Conservation (phyloP, 1,140 invertebrate genomes). For the Lamellibrachia luymesi region DNA sequence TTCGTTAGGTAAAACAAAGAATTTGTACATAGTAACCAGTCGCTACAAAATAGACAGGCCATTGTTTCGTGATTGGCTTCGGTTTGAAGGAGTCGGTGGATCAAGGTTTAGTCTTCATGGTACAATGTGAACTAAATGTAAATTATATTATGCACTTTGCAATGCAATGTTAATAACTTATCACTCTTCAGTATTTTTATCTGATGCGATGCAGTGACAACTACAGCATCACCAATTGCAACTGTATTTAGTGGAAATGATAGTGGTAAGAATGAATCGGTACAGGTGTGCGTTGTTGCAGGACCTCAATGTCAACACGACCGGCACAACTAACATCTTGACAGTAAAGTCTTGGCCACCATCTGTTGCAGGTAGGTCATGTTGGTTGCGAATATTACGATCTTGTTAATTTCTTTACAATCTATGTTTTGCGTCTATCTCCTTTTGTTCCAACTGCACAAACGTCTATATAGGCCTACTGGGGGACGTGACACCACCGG, state of each 20-base stretch:
- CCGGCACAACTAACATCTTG: conserved; percentile 30
- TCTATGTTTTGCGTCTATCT: neutral
- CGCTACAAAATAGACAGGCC: neutral
- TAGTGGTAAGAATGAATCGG: neutral
- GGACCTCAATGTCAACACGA: neutral
- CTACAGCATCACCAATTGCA: too few species aligned
- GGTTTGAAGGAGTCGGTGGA: too few species aligned
- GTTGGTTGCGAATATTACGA: neutral
- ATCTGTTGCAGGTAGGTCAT: conserved; percentile 33
- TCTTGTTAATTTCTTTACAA: neutral
- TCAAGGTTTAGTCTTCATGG: too few species aligned
- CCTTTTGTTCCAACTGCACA: neutral
- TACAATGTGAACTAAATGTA: too few species aligned
- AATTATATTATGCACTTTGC: too few species aligned
- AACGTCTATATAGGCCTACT: neutral
- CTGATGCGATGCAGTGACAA: too few species aligned
- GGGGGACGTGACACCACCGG: neutral
- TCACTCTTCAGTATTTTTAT: too few species aligned
- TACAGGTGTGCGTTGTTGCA: conserved; percentile 2
- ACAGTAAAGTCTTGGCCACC: conserved; percentile 39
- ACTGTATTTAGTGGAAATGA: neutral
- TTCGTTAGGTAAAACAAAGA: too few species aligned
- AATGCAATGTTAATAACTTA: neutral
- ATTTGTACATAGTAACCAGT: too few species aligned
- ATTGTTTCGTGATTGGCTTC: neutral